These are phyloP conservation scores for Drosophila arizonae DNA, from an alignment of 1,140 invertebrate genomes.

Conservation along the genomic window DNA sequence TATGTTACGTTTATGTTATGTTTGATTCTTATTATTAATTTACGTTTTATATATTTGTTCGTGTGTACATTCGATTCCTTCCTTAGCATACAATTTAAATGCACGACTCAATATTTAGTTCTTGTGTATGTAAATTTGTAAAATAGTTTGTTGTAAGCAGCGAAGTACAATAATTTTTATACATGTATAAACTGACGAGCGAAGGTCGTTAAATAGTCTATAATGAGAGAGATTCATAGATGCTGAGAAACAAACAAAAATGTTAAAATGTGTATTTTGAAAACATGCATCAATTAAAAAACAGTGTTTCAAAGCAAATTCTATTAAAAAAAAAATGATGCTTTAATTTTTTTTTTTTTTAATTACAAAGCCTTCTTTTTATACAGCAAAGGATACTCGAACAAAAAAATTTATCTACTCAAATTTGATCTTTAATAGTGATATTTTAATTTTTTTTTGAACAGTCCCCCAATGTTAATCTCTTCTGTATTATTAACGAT, in stretches of 20 bases:
- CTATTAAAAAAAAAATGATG: slow-evolving; percentile 38
- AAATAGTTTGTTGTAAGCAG: slow-evolving; percentile 81
- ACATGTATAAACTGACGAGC: slow-evolving; percentile 48
- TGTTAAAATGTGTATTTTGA: slow-evolving; percentile 57
- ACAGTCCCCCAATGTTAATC: slow-evolving; percentile 9
- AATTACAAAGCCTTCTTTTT: not conserved
- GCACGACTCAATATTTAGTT: slow-evolving; percentile 54
- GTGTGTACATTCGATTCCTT: slow-evolving; percentile 62
- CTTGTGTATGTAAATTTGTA: slow-evolving; percentile 73
- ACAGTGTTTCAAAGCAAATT: slow-evolving; percentile 39
- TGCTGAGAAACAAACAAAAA: slow-evolving; percentile 45
- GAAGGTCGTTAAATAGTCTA: slow-evolving; percentile 60
- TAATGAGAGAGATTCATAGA: slow-evolving; percentile 62
- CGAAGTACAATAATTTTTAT: slow-evolving; percentile 80
- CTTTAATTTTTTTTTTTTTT: not conserved
- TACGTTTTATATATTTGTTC: slow-evolving; percentile 22
- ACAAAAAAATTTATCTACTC: slow-evolving; percentile 3
- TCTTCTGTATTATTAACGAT: slow-evolving; percentile 61
- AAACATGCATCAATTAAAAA: slow-evolving; percentile 35
- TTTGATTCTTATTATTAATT: slow-evolving; percentile 36
- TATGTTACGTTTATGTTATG: slow-evolving; percentile 38
- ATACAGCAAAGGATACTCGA: slow-evolving; percentile 1
- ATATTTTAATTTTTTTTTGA: slow-evolving; percentile 18
- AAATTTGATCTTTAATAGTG: not conserved
- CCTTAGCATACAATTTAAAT: slow-evolving; percentile 63